Base-by-base conservation (phyloP, 2,888 invertebrate species). In the Caenorhabditis afra region DNA sequence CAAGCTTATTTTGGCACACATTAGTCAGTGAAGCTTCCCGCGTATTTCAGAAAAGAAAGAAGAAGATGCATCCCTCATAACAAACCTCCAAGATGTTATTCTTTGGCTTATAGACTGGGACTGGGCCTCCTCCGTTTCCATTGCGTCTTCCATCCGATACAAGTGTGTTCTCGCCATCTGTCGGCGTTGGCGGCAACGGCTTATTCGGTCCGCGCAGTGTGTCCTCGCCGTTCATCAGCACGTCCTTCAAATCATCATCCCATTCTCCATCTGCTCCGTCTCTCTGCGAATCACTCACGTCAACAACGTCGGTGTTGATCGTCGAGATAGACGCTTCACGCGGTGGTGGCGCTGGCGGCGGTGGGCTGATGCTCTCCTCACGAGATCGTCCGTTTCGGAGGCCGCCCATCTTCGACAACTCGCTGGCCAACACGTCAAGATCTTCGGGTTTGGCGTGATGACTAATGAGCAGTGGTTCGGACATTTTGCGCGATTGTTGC, bases 401-500 rank as follows among this genome's bases (percentile, higher is more conserved):
- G 3, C 84, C 83, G n/a, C 90, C 96, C 91, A 97, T 93, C 92
- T 96, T 95, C 92, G 95, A 96, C 91, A 97, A 93, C 92, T 98
- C 96, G 90, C 95, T 96, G 83, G 97, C 97, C 91, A 98, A 92
- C 91, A 95, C 95, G 92, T 98, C 97, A 93, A 98, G 93, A 92
- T 97, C 97, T 96, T 90, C 88, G 1, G 89, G 88, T 53, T 86
- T 80, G 7, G 82, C 81, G n/a, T 85, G 86, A 23, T 87, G 83
- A 11, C 85, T 75, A 47, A 88, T 84, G 7, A 88, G 79, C 22
- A 89, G 74, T 12, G 89, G 90, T 59, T 90, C 89, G 44, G 84
- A 85, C 85, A 89, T 83, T 66, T 89, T 89, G 18, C 88, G 70
- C 23, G 87, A 71, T 23, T 86, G 88, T 35, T 83, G 81, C n/a